Percentiles rank a stretch among this genome's conserved stretches.
Conservation (phyloP, 2,888 invertebrate genomes). For the Heterodera filipjevi region DNA sequence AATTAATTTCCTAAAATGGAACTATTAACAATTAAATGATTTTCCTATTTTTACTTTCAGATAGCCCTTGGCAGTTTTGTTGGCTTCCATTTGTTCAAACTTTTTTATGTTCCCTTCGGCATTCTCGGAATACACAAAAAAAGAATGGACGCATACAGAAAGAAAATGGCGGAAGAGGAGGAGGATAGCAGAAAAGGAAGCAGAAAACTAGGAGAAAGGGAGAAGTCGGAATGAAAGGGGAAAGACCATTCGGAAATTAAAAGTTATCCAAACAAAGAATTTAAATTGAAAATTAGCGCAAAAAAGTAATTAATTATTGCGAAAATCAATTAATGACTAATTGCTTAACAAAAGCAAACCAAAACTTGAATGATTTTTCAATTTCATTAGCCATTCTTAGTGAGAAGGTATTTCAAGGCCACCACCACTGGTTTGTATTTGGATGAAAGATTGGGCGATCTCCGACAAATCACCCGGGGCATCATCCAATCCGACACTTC, state of each 20-base stretch:
- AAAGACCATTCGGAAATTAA: background rate
- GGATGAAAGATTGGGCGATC: background rate
- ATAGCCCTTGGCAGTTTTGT: conserved; percentile 56
- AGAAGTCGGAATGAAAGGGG: background rate
- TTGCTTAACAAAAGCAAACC: background rate
- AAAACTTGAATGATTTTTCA: background rate
- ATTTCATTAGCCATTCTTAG: background rate
- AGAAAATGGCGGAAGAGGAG: conserved; percentile 11
- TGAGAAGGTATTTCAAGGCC: conserved; percentile 1
- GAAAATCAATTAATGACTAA: background rate
- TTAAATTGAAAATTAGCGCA: background rate
- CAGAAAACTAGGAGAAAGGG: background rate
- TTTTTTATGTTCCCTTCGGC: conserved; percentile 59
- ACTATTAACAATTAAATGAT: no score
- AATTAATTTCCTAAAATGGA: background rate
- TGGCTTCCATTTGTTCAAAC: conserved; percentile 60
- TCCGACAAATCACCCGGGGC: background rate
- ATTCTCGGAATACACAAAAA: conserved; percentile 62
- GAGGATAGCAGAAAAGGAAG: background rate
- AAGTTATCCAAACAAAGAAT: background rate
- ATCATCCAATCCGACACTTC: background rate
- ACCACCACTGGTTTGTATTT: background rate
- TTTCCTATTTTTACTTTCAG: conserved; percentile 35
- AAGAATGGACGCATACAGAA: conserved; percentile 51
- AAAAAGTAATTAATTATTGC: background rate